Evolutionary conservation across 2,113 vertebrate species (phyloP), one percentile per base, ranked within the genome.

Genomic region (Clarias gariepinus): DNA sequence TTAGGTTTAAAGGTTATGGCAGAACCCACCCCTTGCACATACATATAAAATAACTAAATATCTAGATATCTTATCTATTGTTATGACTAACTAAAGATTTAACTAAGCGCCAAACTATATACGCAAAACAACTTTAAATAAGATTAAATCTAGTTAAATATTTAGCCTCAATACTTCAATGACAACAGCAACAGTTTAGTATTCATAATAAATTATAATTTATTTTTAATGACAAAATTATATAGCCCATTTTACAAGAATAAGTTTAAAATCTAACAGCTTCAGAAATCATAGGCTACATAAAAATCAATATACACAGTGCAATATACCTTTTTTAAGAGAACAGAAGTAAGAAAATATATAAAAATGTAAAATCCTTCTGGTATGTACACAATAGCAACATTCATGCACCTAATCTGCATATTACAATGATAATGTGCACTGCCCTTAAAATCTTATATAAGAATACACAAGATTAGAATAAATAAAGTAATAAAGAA

Each of bases 401-500:
- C 28, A 88, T 86, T 83, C 78, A n/a, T 47, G 68, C 78, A 84
- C n/a, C 82, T 73, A 57, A 63, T 81, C 68, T 68, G 3, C 53
- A 60, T 58, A 52, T 80, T 61, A 23, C 71, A 68, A 47, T 73
- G 74, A 61, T 41, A 69, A 19, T 76, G 68, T 84, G 85, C 85
- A 81, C 77, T 81, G 81, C 76, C 82, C 82, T 76, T 89, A 79
- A 77, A 78, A 74, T 85, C 33, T 57, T 57, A 66, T 25, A 79
- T 79, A 77, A 28, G 81, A 87, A 85, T 60, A 82, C 69, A 58
- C 58, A 12, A 60, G 11, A 18, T 58, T 71, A 82, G 53, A 89
- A 89, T 89, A 87, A 87, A 89, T 87, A 87, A 89, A 82, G 68
- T 47, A 82, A 86, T 81, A 25, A n/a, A 4, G 55, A 74, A 74